phyloP scores from a whole-genome alignment of 2,113 vertebrate genomes.

The Tupaia tana region DNA sequence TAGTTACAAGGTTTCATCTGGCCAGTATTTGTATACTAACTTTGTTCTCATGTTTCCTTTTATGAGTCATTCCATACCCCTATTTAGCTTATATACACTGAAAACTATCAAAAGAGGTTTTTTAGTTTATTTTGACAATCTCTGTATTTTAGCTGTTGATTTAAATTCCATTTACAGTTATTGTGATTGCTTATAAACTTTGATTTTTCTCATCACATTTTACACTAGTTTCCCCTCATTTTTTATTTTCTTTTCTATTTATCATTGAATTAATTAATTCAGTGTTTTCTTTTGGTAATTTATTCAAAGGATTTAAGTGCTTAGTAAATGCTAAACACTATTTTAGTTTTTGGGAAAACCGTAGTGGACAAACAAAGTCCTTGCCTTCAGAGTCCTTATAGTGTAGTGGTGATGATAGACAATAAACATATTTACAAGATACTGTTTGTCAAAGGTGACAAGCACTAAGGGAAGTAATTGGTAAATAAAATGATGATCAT shows the following conservation, averaged over 20 bases:
- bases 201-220: neutral
- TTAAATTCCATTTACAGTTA: slow-evolving; percentile 16
- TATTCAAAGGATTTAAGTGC: neutral
- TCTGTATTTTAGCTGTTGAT: neutral
- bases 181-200: neutral
- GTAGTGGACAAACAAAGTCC: neutral
- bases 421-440: neutral
- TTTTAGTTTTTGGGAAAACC: neutral
- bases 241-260: neutral
- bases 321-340: neutral
- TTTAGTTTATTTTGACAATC: neutral
- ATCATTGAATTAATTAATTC: neutral
- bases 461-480: neutral
- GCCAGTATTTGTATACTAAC: neutral
- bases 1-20: neutral
- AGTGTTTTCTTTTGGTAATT: neutral
- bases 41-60: neutral
- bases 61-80: neutral
- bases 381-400: neutral
- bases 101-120: neutral
- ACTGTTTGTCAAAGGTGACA: neutral
- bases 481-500: neutral
- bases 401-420: fast-evolving
- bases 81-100: neutral
- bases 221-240: neutral